phyloP scores from a whole-genome alignment of 2,888 invertebrate genomes.

The Empis livida region DNA sequence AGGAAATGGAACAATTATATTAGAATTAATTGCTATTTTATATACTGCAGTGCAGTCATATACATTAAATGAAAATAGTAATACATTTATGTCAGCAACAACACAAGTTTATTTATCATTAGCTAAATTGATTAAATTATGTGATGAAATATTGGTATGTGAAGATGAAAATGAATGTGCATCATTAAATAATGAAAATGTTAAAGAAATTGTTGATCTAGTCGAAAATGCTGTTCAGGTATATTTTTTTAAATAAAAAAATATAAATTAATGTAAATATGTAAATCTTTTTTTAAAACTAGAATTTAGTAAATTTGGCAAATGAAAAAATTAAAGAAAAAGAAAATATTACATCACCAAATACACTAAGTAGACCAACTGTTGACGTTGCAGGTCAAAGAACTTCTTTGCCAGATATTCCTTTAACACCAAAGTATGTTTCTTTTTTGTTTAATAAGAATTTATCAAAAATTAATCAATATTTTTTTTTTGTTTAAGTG shows the following conservation, averaged over 20 bases:
- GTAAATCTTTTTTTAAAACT: slow-evolving; percentile 13
- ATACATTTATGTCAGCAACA: slow-evolving; percentile 50
- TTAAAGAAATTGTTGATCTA: slow-evolving; percentile 53
- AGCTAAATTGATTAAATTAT: slow-evolving; percentile 74
- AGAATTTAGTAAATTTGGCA: slow-evolving; percentile 65
- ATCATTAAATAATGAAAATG: slow-evolving; percentile 46
- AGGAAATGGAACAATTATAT: slow-evolving; percentile 83
- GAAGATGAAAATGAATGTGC: slow-evolving; percentile 41
- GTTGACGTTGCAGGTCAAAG: slow-evolving; percentile 43
- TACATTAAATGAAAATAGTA: slow-evolving; percentile 33
- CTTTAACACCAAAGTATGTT: slow-evolving; percentile 65
- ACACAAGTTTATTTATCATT: slow-evolving; percentile 77
- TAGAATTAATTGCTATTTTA: slow-evolving; percentile 75
- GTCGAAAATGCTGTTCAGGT: slow-evolving; percentile 63
- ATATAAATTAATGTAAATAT: neutral
- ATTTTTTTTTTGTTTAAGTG: slow-evolving; percentile 16
- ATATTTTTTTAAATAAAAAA: slow-evolving; percentile 8
- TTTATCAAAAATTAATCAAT: neutral
- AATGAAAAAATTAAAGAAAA: slow-evolving; percentile 66
- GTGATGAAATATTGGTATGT: slow-evolving; percentile 75
- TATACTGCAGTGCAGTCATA: slow-evolving; percentile 29
- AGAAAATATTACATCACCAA: slow-evolving; percentile 25
- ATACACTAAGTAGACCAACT: slow-evolving; percentile 26
- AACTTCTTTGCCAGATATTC: slow-evolving; percentile 66
- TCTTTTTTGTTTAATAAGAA: slow-evolving; percentile 27